phyloP scores from a whole-genome alignment of 2,797 vertebrate species.

The Pipistrellus pipistrellus region DNA sequence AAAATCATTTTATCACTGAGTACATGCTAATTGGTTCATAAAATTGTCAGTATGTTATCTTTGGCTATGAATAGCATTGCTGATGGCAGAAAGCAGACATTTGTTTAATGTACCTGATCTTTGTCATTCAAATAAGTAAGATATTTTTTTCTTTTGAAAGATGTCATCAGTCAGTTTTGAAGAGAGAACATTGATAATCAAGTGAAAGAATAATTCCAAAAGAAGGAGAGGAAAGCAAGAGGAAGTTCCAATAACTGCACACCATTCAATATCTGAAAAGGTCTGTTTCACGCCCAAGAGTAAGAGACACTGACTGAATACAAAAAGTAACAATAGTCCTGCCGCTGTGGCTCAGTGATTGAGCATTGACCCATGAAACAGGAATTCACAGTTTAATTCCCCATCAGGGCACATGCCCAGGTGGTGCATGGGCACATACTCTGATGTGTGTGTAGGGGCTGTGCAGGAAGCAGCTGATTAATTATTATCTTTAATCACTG shows the following conservation, averaged over 20 bases:
- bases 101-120: conserved; percentile 70
- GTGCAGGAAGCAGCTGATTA: too few species aligned
- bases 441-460: too few species aligned
- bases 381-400: too few species aligned
- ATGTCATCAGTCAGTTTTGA: conserved; percentile 66
- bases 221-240: conserved; percentile 33
- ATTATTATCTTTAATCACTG: too few species aligned
- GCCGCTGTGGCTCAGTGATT: too few species aligned
- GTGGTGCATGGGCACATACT: too few species aligned
- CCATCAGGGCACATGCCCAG: too few species aligned
- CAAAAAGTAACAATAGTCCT: background rate
- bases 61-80: conserved; percentile 59
- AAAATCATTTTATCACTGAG: conserved; percentile 45
- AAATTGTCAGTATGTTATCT: conserved; percentile 61
- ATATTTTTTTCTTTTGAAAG: conserved; percentile 71
- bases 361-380: too few species aligned
- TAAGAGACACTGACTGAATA: conserved; percentile 42
- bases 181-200: conserved; percentile 78
- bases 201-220: conserved; percentile 76
- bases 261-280: conserved; percentile 68
- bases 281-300: conserved; percentile 69
- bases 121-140: conserved; percentile 79
- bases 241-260: conserved; percentile 79
- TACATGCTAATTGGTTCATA: conserved; percentile 69
- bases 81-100: conserved; percentile 66